Conservation (phyloP, 1,140 invertebrate species). For the Drosophila micromelanica region DNA sequence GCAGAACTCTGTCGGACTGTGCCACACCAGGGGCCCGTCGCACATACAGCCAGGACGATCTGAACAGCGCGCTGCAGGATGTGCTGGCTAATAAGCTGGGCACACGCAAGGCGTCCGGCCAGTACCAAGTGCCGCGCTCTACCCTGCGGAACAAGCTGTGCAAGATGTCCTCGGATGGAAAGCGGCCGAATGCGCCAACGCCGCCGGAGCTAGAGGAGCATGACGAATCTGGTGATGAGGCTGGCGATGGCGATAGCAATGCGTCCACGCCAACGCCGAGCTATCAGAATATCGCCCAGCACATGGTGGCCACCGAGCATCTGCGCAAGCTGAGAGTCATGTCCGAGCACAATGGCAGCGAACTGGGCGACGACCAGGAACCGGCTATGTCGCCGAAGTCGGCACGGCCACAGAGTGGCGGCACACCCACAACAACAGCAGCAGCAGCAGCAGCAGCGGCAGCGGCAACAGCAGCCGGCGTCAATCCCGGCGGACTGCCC, state of each 20-base stretch:
- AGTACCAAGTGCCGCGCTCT: slow-evolving; percentile 97
- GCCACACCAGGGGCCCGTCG: slow-evolving; percentile 77
- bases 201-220: slow-evolving; percentile 84
- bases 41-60: slow-evolving; percentile 96
- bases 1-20: slow-evolving; percentile 87
- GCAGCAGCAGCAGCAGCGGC: slow-evolving; percentile 23
- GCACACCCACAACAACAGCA: slow-evolving; percentile 59
- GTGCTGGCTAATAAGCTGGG: slow-evolving; percentile 96
- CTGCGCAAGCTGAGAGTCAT: slow-evolving; percentile 55
- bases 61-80: slow-evolving; percentile 94
- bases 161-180: slow-evolving; percentile 91
- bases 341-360: slow-evolving; percentile 74
- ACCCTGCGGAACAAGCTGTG: slow-evolving; percentile 97
- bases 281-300: slow-evolving; percentile 49
- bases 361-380: slow-evolving; percentile 65
- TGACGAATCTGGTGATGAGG: slow-evolving; percentile 85
- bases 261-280: slow-evolving; percentile 62
- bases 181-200: slow-evolving; percentile 85
- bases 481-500: slow-evolving; percentile 20
- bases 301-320: slow-evolving; percentile 41
- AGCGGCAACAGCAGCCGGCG: slow-evolving; percentile 41
- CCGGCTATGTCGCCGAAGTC: slow-evolving; percentile 55
- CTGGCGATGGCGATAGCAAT: slow-evolving; percentile 68
- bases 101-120: slow-evolving; percentile 94
- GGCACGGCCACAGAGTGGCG: slow-evolving; percentile 18